Conservation (phyloP, 1,140 invertebrate species). For the Megalopta genalis region DNA sequence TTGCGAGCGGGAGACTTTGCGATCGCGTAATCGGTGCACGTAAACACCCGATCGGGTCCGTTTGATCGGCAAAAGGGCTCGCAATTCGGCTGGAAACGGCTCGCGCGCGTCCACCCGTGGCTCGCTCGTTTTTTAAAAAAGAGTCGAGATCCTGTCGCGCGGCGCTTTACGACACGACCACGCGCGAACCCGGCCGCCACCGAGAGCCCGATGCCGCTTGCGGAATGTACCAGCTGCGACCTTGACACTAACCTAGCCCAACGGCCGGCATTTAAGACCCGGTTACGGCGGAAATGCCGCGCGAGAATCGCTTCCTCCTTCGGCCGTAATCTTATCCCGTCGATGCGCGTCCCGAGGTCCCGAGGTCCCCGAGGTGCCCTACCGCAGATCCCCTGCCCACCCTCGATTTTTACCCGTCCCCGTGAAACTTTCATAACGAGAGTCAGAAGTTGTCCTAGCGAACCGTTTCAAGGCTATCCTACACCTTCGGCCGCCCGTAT, state of each 20-base stretch:
- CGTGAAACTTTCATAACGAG: background rate
- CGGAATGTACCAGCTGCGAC: conserved; percentile 36
- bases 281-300: conserved; percentile 42
- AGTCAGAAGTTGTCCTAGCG: background rate
- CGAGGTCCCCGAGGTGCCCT: background rate
- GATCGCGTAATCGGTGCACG: conserved; percentile 10
- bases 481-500: background rate
- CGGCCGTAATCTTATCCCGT: conserved; percentile 36
- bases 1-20: background rate
- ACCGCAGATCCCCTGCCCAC: background rate
- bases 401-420: background rate
- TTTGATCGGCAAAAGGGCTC: background rate
- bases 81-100: background rate
- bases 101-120: background rate
- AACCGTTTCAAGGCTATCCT: background rate
- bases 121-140: background rate
- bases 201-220: no score
- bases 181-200: no score
- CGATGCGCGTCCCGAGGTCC: conserved; percentile 1
- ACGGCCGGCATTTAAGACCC: conserved; percentile 33
- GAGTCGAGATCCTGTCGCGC: background rate
- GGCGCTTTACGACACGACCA: conserved; percentile 11
- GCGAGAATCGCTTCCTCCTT: conserved; percentile 29
- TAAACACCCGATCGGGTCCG: background rate
- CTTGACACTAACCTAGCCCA: conserved; percentile 62